Conservation (phyloP, 2,797 vertebrate genomes). For the Tragopan temminckii region DNA sequence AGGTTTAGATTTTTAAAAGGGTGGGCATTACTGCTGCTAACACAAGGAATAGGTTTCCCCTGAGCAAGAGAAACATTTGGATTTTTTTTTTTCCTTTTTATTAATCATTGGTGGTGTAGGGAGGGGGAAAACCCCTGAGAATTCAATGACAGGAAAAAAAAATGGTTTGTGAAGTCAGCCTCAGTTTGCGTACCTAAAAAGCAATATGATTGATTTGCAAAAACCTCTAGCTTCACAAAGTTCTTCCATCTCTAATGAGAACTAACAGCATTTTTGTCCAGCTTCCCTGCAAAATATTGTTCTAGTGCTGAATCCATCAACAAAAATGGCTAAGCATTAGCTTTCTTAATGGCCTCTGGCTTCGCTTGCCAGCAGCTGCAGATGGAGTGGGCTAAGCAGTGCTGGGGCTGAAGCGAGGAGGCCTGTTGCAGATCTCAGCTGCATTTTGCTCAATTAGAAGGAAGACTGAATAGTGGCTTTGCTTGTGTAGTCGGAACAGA, state of each 20-base stretch:
- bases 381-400: conserved; percentile 64
- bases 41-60: conserved; percentile 35
- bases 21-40: conserved; percentile 33
- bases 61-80: conserved; percentile 56
- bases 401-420: conserved; percentile 3
- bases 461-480: neutral
- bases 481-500: neutral
- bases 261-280: conserved; percentile 71
- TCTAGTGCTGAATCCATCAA: conserved; percentile 75
- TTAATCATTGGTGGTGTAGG: conserved; percentile 32
- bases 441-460: conserved; percentile 7
- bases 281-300: conserved; percentile 74
- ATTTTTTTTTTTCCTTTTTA: conserved; percentile 24
- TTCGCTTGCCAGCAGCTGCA: conserved; percentile 74
- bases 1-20: neutral
- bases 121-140: conserved; percentile 47
- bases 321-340: conserved; percentile 73
- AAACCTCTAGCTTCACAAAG: conserved; percentile 70
- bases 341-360: conserved; percentile 69
- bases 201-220: conserved; percentile 75
- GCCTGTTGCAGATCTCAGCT: conserved; percentile 50
- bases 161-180: conserved; percentile 70
- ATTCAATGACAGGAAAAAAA: conserved; percentile 58
- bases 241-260: conserved; percentile 75
- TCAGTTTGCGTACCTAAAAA: conserved; percentile 72